phyloP scores from a whole-genome alignment of 2,888 invertebrate genomes.

The Ryuthela nishihirai region DNA sequence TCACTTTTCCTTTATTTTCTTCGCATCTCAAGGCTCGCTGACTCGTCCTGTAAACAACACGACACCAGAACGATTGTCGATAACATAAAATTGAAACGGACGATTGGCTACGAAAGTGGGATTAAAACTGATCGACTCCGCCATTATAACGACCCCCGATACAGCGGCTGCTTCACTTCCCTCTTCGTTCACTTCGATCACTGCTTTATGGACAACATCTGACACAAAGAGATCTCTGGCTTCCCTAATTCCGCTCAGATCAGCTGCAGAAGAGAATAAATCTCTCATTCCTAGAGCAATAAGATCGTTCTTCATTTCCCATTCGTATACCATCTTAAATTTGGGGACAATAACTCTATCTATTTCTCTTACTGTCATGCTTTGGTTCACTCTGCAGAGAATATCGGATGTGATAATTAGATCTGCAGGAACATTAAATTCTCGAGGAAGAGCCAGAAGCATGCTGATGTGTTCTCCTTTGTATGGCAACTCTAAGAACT shows the following conservation, averaged over 20 bases:
- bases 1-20: no score
- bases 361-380: not conserved
- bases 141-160: constrained; percentile 10
- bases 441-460: constrained; percentile 32
- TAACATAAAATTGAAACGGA: constrained; percentile 23
- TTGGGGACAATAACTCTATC: constrained; percentile 15
- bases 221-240: constrained; percentile 23
- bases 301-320: constrained; percentile 24
- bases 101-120: constrained; percentile 11
- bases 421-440: not conserved
- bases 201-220: constrained; percentile 26
- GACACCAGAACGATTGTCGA: constrained; percentile 10
- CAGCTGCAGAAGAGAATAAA: constrained; percentile 20
- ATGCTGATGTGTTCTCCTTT: constrained; percentile 21
- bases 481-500: constrained; percentile 33
- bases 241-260: constrained; percentile 17
- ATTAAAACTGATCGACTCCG: not conserved
- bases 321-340: constrained; percentile 15
- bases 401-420: constrained; percentile 5
- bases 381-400: constrained; percentile 6
- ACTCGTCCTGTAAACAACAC: constrained; percentile 25
- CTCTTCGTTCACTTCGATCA: constrained; percentile 17
- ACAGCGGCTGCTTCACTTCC: constrained; percentile 20
- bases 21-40: no score
- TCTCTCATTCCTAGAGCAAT: constrained; percentile 18